Evolutionary conservation across 2,797 vertebrate species (phyloP), one percentile per base, ranked within the genome.

Genomic region (Cygnus olor): DNA sequence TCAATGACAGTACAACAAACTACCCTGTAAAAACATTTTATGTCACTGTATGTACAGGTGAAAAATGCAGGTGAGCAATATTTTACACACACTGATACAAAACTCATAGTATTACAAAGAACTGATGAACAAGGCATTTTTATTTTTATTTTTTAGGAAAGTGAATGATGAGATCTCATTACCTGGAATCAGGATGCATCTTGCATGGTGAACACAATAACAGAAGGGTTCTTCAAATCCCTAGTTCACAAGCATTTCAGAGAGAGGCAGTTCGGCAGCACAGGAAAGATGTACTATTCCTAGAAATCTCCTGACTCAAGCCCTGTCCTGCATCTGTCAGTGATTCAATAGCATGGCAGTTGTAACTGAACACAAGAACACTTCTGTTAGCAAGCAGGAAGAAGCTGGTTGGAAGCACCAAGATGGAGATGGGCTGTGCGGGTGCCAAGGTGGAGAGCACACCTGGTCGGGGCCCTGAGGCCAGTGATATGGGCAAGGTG

Each of bases 271-370:
- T 44, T 93, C 70, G 73, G 36, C 51, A 84, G 53, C 38, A 42
- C 40, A 71, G 85, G 68, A 64, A 85, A 49, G 56, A 54, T 25
- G 28, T 68, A 51, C 44, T 80, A 28, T 93, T 95, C 84, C 57
- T 85, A 93, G 74, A 95, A 91, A 86, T 76, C 38, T 84, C 47
- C 60, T 72, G 42, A 54, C 25, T 90, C 51, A 40, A n/a, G 36
- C 80, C 63, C 53, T 89, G 70, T 51, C 53, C 70, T 89, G 56
- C 80, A 36, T 77, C 57, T 85, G 68, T 61, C 82, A 53, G 40
- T 66, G 82, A 66, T 81, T 94, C 60, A 69, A 51, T 53, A 80
- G 51, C 34, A 9, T 40, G 24, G 45, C 32, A 91, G 42, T 30
- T 90, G 32, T 45, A 91, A 90, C 3, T 73, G 64, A 80, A 56